Percentiles rank a stretch among this genome's conserved stretches.
phyloP scores from a whole-genome alignment of 53 echinoderm and acorn worm genomes.

The Stichopus horrens region DNA sequence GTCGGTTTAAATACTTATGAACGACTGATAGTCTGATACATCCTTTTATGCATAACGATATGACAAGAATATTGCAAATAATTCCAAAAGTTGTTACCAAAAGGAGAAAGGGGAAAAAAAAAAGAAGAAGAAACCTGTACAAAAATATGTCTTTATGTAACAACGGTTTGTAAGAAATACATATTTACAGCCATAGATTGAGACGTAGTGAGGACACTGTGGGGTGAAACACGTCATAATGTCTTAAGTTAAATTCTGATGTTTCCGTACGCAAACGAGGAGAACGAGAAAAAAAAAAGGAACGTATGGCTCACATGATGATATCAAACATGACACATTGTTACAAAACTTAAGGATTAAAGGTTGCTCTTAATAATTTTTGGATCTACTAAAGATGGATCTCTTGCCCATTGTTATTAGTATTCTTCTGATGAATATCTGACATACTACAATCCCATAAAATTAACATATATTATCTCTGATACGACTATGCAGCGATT shows the following conservation, averaged over 20 bases:
- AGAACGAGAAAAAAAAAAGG: not conserved
- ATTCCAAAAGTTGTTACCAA: conserved; percentile 36
- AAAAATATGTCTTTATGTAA: conserved; percentile 51
- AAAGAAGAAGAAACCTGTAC: conserved; percentile 32
- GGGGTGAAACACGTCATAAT: not conserved
- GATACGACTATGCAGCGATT: too few species aligned
- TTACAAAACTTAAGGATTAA: not conserved
- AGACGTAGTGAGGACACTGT: not conserved
- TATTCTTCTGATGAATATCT: too few species aligned
- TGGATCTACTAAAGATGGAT: not conserved
- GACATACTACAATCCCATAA: too few species aligned
- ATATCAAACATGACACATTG: not conserved
- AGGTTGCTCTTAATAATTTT: not conserved
- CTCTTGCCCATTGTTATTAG: too few species aligned
- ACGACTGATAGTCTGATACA: conserved; percentile 14
- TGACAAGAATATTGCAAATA: conserved; percentile 50
- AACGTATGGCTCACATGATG: not conserved
- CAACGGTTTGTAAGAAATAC: conserved; percentile 36
- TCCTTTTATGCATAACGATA: conserved; percentile 34
- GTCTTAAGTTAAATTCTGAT: too few species aligned
- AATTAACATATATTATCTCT: too few species aligned
- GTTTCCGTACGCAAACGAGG: too few species aligned
- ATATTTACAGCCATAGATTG: conserved; percentile 40
- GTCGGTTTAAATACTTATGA: conserved; percentile 32
- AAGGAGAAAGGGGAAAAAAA: not conserved